A percentile compares a stretch with the other conserved stretches of the same genome.
Evolutionary conservation across 2,888 invertebrate genomes (phyloP).

Genomic region (Diadegma fenestrale): DNA sequence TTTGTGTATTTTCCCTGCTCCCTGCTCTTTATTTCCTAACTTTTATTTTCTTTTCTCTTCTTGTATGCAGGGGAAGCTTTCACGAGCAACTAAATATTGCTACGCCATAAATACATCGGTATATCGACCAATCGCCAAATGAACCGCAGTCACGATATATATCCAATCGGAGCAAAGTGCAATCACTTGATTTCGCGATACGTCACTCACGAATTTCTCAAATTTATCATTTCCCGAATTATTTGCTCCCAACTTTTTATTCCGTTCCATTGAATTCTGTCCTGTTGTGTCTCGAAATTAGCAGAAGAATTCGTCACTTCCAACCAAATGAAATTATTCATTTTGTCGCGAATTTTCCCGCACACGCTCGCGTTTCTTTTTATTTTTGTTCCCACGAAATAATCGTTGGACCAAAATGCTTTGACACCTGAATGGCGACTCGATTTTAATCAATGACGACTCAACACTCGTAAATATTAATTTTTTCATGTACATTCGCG

Average conservation of each 20-base stretch:
- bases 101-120: conserved; percentile 21
- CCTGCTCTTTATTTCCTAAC: background rate
- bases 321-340: background rate
- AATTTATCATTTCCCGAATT: background rate
- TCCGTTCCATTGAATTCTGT: background rate
- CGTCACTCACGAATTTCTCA: background rate
- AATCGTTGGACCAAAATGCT: background rate
- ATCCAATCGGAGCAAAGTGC: conserved; percentile 29
- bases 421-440: background rate
- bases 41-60: background rate
- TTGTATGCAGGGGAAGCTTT: conserved; percentile 56
- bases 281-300: background rate
- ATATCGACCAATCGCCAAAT: conserved; percentile 42
- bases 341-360: background rate
- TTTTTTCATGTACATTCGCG: background rate
- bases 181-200: background rate
- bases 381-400: background rate
- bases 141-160: conserved; percentile 22
- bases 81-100: conserved; percentile 52
- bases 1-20: conserved; percentile 69
- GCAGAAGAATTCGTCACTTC: background rate
- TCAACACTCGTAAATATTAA: background rate
- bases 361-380: background rate
- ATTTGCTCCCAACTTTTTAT: background rate
- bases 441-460: background rate